Evolutionary conservation across 2,888 invertebrate genomes (phyloP).

Genomic region (Punctoribates punctum): DNA sequence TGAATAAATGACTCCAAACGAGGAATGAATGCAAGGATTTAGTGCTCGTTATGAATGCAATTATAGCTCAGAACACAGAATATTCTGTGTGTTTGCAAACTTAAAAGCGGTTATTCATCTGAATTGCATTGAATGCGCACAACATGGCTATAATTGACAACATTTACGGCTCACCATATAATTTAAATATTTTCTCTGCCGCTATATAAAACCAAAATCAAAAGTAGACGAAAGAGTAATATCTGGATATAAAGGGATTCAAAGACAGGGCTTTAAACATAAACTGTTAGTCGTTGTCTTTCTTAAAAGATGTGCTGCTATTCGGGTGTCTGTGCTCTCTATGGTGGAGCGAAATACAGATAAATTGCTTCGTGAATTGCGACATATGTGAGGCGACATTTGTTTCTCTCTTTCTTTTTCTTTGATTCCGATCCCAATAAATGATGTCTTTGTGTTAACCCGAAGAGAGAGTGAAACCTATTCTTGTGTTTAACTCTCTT

Average conservation of each 20-base stretch:
- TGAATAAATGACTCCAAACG: not conserved
- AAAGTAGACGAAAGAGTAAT: not conserved
- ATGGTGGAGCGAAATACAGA: not conserved
- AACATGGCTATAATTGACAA: not conserved
- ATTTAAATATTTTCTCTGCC: not conserved
- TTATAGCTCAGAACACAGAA: not conserved
- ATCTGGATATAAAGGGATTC: not conserved
- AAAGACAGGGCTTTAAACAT: not conserved
- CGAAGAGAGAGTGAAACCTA: not conserved
- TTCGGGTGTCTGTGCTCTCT: not conserved
- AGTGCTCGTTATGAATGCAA: not conserved
- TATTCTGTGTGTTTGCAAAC: not conserved
- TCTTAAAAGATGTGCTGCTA: not conserved
- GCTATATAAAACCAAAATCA: not conserved
- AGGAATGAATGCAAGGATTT: not conserved
- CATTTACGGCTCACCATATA: not conserved
- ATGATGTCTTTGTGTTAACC: constrained; percentile 8
- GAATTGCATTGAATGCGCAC: not conserved
- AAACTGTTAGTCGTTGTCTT: not conserved
- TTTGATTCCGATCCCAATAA: constrained; percentile 1
- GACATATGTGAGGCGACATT: not conserved
- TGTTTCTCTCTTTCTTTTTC: not conserved
- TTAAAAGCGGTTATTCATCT: not conserved
- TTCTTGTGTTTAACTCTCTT: not conserved
- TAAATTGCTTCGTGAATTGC: constrained; percentile 26